These are phyloP conservation scores for Nebria ingens DNA, from an alignment of 1,140 invertebrate species.

Conservation along the genomic window DNA sequence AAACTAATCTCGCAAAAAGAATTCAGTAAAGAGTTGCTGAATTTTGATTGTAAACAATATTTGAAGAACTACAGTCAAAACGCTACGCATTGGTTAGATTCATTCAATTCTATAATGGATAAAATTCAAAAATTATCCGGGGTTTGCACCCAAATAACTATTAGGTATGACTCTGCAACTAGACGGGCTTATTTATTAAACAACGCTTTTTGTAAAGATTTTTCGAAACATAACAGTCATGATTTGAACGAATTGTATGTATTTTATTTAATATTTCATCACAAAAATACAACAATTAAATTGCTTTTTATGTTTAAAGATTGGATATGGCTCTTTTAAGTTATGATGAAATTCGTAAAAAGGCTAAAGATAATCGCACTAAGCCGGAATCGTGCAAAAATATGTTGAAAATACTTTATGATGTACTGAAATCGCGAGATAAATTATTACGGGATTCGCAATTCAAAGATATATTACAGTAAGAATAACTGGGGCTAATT, in stretches of 20 bases:
- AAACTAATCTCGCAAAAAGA: conserved; percentile 2
- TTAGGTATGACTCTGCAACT: neutral
- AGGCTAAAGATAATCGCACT: conserved; percentile 23
- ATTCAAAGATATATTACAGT: conserved; percentile 32
- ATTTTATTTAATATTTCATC: conserved; percentile 29
- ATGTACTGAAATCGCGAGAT: conserved; percentile 35
- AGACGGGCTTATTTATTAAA: neutral
- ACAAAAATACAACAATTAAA: too few species aligned
- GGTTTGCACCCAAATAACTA: neutral
- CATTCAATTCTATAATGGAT: neutral
- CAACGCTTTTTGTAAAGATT: conserved; percentile 20
- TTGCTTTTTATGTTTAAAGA: too few species aligned
- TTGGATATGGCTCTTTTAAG: conserved; percentile 20
- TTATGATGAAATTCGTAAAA: conserved; percentile 30
- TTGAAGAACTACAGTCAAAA: neutral
- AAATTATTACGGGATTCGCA: conserved; percentile 33
- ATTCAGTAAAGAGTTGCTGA: neutral
- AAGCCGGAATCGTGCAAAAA: conserved; percentile 33
- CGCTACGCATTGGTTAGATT: neutral
- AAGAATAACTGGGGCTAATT: neutral
- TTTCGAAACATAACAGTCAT: conserved; percentile 32
- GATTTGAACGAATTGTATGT: conserved; percentile 31
- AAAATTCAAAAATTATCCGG: neutral
- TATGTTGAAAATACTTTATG: conserved; percentile 34
- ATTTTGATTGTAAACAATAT: conserved; percentile 2